These are phyloP conservation scores for Oscheius onirici DNA, from an alignment of 2,888 invertebrate species.

Conservation along the genomic window DNA sequence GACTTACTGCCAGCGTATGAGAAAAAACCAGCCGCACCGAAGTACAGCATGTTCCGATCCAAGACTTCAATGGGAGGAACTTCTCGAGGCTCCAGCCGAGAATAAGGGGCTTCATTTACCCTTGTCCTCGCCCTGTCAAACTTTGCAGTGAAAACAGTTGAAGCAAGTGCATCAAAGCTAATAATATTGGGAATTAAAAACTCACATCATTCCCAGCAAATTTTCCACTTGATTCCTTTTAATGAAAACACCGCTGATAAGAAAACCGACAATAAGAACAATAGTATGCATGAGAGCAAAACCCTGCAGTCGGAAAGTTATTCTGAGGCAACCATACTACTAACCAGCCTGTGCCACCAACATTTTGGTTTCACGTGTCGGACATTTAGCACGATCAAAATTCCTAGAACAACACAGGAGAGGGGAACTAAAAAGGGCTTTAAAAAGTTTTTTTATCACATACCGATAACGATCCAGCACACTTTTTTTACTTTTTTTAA, in stretches of 20 bases:
- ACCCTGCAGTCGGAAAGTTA: background rate
- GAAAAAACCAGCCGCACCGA: background rate
- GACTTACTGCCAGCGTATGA: background rate
- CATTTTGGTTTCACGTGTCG: background rate
- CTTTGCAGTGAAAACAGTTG: no score
- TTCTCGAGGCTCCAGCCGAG: no score
- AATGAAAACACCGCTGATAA: background rate
- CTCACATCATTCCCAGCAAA: no score
- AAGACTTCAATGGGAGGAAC: background rate
- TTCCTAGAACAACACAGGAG: background rate
- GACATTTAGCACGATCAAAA: background rate
- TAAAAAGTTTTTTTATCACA: no score
- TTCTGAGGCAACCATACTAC: no score
- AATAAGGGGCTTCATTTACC: no score
- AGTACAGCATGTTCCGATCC: background rate
- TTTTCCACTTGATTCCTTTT: no score
- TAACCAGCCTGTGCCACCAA: background rate
- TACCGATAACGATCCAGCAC: no score
- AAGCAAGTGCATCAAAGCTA: no score
- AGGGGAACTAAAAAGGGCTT: background rate
- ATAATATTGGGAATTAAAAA: no score
- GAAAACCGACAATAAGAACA: background rate
- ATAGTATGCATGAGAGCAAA: background rate
- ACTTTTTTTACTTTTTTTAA: no score
- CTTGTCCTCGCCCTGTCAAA: no score